phyloP scores from a whole-genome alignment of 2,113 vertebrate genomes.

The Cathartes aura region DNA sequence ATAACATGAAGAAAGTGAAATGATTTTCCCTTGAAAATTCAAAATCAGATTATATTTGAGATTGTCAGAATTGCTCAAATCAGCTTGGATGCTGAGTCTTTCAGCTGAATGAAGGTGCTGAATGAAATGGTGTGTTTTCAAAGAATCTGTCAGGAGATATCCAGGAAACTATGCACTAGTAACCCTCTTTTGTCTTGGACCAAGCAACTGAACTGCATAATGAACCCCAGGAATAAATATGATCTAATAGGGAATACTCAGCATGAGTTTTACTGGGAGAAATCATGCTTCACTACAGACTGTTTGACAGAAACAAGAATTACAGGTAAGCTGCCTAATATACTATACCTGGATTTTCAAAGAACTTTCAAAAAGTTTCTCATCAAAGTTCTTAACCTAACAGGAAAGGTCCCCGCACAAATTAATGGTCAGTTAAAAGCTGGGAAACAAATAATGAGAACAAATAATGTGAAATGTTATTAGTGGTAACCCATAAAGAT shows the following conservation, averaged over 20 bases:
- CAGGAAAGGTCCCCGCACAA: neutral
- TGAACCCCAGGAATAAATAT: fast-evolving
- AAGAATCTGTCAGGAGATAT: neutral
- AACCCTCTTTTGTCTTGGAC: neutral
- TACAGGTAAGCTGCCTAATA: neutral
- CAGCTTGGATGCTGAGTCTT: neutral
- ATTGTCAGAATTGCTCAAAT: neutral
- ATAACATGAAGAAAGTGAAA: neutral
- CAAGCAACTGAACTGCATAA: neutral
- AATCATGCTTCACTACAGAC: neutral
- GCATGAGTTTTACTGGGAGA: neutral
- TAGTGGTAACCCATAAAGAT: neutral
- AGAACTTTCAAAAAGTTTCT: neutral
- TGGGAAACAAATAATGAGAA: neutral
- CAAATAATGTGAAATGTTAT: neutral
- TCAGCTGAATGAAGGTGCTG: neutral
- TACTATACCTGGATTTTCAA: neutral
- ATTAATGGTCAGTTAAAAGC: neutral
- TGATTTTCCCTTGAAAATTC: neutral
- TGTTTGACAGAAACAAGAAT: neutral
- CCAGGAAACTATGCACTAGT: neutral
- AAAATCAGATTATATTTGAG: neutral
- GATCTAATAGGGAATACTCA: neutral
- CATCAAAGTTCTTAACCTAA: neutral
- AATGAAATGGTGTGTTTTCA: neutral